Evolutionary conservation across 2,888 invertebrate species (phyloP), one percentile per base, ranked within the genome.

Genomic region (Drosophila differens): DNA sequence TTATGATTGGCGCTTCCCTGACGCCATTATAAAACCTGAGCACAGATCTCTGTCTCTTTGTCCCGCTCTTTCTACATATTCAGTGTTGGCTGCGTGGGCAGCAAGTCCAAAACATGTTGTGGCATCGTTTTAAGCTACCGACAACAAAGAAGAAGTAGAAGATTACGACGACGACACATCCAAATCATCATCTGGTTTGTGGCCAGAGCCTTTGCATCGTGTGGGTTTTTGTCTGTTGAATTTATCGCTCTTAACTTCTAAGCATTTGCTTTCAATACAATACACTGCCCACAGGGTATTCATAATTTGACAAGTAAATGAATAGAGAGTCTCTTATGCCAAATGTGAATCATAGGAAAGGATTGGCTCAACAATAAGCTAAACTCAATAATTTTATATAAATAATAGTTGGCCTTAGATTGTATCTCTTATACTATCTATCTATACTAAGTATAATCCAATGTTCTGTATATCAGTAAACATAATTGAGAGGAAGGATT

Each of bases 231-330:
- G 90, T 85, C 83, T 70, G 33, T 74, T 64, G 39, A 90, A 90
- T 90, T 90, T 85, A 90, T 85, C 82, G 87, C 85, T 89, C 73
- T 86, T 74, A 82, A 82, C 76, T 90, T 87, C 76, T 84, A 79
- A 79, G 89, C 82, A 71, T 82, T 84, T 75, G 70, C 63, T 75
- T 82, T 82, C 54, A 60, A 57, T 65, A 37, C 62, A 25, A 58
- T 70, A 69, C 68, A 14, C 70, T 57, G 22, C 5, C 14, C 30
- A 3, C 9, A 4, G 28, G 16, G 28, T 25, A 70, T 30, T 30
- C 44, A 35, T 28, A 28, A 19, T 28, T 57, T 22, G 12, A 12
- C n/a, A 6, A 28, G 2, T 1, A n/a, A 30, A 7, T 57, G 0
- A 30, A 14, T 16, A 0, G 12, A 5, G 10, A 19, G 19, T 10